Base-by-base conservation (phyloP, 2,797 vertebrate species). In the Staurois parvus region DNA sequence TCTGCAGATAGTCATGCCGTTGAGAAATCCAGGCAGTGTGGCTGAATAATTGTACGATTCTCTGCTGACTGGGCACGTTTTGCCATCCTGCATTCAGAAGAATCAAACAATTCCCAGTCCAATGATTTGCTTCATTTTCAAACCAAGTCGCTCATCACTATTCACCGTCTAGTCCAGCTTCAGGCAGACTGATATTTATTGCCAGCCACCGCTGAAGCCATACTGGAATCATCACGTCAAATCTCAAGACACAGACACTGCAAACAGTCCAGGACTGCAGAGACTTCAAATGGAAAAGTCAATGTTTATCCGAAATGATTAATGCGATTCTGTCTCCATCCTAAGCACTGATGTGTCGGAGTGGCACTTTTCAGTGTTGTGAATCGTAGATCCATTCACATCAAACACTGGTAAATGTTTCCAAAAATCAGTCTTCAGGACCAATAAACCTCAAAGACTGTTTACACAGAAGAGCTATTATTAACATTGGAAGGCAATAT, bases 261-360 rank as follows among this genome's bases (percentile, higher is more conserved):
- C 64, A 79, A 69, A 69, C 64, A 79, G 8, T 69, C 30, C 26
- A 45, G 11, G 76, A 2, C 59, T 68, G 77, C n/a, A 6, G 19
- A 67, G 37, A 68, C 62, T 13, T 79, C 66, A 34, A 69, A 52
- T 70, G 66, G 77, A 79, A 79, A 70, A 79, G 42, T 15, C 32
- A 32, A 10, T 79, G 77, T 79, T 69, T 79, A 79, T 70, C 30
- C 21, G 8, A 42, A 42, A 30, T 79, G 77, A 79, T 79, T 69
- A 34, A 70, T 69, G 72, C 15, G 21, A 70, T 48, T 32, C 45
- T 24, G 45, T n/a, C 40, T 52, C 29, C 45, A 68, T 69, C 48
- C 67, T 21, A 79, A 24, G 15, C 29, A 52, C 64, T 29, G 12
- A 70, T n/a, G 40, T 48, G 40, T 42, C 30, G 15, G 28, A 52